Evolutionary conservation across 2,888 invertebrate genomes (phyloP).

Genomic region (Drosophila demipolita): DNA sequence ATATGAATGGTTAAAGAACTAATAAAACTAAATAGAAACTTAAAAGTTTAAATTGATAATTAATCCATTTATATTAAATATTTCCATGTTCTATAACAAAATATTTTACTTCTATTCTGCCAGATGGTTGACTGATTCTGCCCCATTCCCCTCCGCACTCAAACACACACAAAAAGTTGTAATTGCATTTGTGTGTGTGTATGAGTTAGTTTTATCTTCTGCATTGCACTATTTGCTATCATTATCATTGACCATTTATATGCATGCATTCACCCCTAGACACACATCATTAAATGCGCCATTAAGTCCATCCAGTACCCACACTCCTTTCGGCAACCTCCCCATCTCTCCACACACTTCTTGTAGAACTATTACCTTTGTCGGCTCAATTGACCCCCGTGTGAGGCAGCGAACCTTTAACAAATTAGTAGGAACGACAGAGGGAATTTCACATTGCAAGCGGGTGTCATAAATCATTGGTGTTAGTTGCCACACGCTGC

Average conservation of each 20-base stretch:
- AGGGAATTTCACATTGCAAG: conserved; percentile 41
- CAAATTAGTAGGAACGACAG: conserved; percentile 37
- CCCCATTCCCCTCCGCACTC: background rate
- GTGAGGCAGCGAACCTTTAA: conserved; percentile 37
- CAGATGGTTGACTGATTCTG: conserved; percentile 22
- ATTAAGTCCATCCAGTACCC: conserved; percentile 26
- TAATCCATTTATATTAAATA: background rate
- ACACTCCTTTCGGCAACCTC: background rate
- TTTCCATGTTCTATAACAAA: background rate
- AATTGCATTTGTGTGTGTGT: conserved; percentile 6
- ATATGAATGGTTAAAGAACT: background rate
- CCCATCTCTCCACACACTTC: background rate
- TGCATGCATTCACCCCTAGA: conserved; percentile 30
- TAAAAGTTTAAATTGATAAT: background rate
- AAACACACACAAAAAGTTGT: background rate
- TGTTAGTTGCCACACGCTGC: conserved; percentile 61
- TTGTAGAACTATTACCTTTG: conserved; percentile 38
- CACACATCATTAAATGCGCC: conserved; percentile 59
- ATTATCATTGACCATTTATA: conserved; percentile 41
- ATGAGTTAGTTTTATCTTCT: conserved; percentile 7
- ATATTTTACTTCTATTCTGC: background rate
- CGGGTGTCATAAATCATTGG: conserved; percentile 66
- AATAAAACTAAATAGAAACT: background rate
- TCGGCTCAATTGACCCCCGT: conserved; percentile 50
- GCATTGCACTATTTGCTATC: conserved; percentile 39